Evolutionary conservation across 2,888 invertebrate genomes (phyloP), one percentile per base, ranked within the genome.

Genomic region (Agrochola macilenta): DNA sequence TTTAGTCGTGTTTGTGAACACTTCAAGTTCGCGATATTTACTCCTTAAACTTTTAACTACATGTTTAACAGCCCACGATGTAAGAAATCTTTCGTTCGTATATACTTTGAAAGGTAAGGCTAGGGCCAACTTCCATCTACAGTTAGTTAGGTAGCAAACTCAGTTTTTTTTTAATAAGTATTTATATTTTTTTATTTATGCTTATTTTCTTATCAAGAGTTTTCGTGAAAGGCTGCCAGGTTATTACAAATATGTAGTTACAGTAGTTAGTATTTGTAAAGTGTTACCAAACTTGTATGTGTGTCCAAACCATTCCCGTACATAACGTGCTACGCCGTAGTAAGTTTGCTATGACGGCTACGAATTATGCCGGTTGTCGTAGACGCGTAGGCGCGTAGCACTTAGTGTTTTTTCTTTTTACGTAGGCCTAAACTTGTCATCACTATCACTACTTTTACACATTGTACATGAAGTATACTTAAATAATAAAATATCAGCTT

Each of bases 11-110:
- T 52, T 69, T 66, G 46, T 49, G 58, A 70, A 65, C 69, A 58
- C 52, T 65, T 58, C 69, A 78, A 72, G 43, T 70, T 69, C 0
- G 58, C 63, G 52, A 57, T 61, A 69, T 74, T 78, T 74, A 57
- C 54, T 46, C 20, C 61, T 57, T 39, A 64, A 82, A 83, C 71
- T 82, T 82, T 75, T 72, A 82, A 83, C 83, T 79, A 58, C 78
- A 52, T 52, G 60, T 69, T 74, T 83, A 72, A 61, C 74, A 71
- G 68, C 23, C 4, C 49, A 64, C 35, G 43, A 49, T 61, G 60
- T 69, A 43, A 60, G 60, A 54, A 69, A 71, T 72, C 26, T 79
- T 58, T 52, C 61, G 5, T 58, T 20, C 17, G 26, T 68, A 14
- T 39, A 49, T n/a, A 64, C 26, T 81, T 39, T 66, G n/a, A 57